Evolutionary conservation across 2,888 invertebrate genomes (phyloP).

Genomic region (Meiosimyza platycephala): DNA sequence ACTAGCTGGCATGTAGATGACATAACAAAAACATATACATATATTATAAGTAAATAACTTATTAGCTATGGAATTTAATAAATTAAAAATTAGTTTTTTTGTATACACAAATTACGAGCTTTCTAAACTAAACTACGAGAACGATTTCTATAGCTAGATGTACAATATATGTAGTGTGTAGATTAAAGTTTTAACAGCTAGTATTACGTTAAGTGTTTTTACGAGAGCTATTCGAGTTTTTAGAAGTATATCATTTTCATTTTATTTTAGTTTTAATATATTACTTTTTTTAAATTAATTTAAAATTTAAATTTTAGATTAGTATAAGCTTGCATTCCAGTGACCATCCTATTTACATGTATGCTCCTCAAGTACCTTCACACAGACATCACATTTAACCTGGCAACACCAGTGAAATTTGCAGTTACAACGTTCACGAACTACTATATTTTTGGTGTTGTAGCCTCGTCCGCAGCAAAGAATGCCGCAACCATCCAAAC

Average conservation of each 20-base stretch:
- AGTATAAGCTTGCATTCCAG: slow-evolving; percentile 13
- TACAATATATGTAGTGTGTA: no score
- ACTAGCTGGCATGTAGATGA: no score
- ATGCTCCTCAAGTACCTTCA: slow-evolving; percentile 80
- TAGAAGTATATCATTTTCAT: no score
- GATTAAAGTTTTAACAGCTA: no score
- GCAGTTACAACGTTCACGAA: slow-evolving; percentile 88
- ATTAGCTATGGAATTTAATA: slow-evolving; percentile 17
- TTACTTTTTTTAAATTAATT: neutral
- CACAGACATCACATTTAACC: slow-evolving; percentile 91
- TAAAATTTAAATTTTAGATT: neutral
- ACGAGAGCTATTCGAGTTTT: no score
- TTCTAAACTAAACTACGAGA: no score
- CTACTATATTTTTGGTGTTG: slow-evolving; percentile 83
- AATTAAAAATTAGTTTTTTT: neutral
- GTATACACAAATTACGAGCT: slow-evolving; percentile 13
- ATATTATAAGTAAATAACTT: slow-evolving; percentile 2
- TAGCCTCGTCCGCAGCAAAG: slow-evolving; percentile 95
- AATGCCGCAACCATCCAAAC: slow-evolving; percentile 85
- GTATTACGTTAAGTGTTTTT: no score
- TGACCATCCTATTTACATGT: slow-evolving; percentile 80
- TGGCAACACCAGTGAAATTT: slow-evolving; percentile 97
- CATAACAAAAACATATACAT: no score
- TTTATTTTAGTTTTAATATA: no score
- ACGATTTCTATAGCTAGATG: no score